Evolutionary conservation across 2,797 vertebrate species (phyloP).

Genomic region (Oryzias sinensis): DNA sequence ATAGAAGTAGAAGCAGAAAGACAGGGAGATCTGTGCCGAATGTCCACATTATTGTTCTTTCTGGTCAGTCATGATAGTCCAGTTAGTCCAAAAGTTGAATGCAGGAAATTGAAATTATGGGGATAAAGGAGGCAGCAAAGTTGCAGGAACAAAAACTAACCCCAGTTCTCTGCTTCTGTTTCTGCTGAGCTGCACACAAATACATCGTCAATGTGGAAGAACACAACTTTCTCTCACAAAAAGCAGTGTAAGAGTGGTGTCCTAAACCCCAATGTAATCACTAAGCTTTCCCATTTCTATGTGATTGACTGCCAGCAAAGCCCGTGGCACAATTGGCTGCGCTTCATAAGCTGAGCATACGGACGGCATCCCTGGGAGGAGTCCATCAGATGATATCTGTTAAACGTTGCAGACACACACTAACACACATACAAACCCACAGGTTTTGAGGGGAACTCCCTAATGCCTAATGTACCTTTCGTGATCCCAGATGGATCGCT

Average conservation of each 20-base stretch:
- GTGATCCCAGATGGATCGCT: conserved; percentile 66
- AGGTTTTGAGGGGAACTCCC: conserved; percentile 55
- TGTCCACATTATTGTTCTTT: conserved; percentile 3
- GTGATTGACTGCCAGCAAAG: conserved; percentile 74
- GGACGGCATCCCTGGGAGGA: conserved; percentile 61
- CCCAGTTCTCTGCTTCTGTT: too few relatives aligned
- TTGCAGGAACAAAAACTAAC: background rate
- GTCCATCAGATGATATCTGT: conserved; percentile 49
- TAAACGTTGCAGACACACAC: conserved; percentile 27
- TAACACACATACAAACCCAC: conserved; percentile 12
- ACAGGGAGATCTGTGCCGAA: background rate
- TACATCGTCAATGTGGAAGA: too few relatives aligned
- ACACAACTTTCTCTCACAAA: background rate
- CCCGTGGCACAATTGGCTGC: conserved; percentile 61
- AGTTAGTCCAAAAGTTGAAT: too few relatives aligned
- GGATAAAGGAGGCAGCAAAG: background rate
- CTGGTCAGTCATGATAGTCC: background rate
- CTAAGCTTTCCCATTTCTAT: conserved; percentile 61
- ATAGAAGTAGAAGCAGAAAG: background rate
- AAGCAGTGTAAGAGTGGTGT: conserved; percentile 26
- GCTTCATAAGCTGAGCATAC: conserved; percentile 60
- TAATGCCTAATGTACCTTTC: conserved; percentile 70
- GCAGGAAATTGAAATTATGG: too few relatives aligned
- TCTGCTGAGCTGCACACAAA: too few relatives aligned
- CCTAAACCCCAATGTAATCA: conserved; percentile 45